Evolutionary conservation across 2,113 vertebrate genomes (phyloP).

Genomic region (Cyanistes caeruleus): DNA sequence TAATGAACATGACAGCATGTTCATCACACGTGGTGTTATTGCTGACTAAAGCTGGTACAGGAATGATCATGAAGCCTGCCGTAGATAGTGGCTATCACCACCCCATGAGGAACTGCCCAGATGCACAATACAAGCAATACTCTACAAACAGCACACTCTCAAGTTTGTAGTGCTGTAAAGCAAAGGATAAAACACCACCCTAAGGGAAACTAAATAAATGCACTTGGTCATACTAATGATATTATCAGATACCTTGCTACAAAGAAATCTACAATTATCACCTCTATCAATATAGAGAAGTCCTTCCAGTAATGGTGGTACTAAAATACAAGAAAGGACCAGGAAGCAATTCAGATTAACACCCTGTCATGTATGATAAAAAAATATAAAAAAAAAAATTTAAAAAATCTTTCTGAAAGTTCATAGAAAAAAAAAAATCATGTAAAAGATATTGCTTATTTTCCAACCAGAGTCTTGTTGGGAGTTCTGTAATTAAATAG

Average conservation of each 20-base stretch:
- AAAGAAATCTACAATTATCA: neutral
- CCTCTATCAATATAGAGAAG: neutral
- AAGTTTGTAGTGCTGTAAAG: neutral
- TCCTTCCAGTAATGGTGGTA: neutral
- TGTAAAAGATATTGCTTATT: neutral
- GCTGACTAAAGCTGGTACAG: neutral
- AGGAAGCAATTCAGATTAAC: neutral
- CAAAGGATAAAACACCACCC: neutral
- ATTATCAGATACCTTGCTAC: neutral
- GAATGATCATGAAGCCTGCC: neutral
- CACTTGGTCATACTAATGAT: neutral
- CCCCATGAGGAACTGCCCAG: neutral
- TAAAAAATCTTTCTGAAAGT: neutral
- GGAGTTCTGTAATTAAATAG: neutral
- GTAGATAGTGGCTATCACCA: neutral
- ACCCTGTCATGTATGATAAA: neutral
- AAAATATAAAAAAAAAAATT: neutral
- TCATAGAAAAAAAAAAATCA: neutral
- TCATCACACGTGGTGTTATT: fast-evolving
- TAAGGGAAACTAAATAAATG: neutral
- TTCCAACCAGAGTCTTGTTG: neutral
- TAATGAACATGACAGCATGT: neutral
- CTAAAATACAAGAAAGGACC: neutral
- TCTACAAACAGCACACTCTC: neutral
- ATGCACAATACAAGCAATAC: neutral